Conservation (phyloP, 2,888 invertebrate species). For the Allolobophora icterica region DNA sequence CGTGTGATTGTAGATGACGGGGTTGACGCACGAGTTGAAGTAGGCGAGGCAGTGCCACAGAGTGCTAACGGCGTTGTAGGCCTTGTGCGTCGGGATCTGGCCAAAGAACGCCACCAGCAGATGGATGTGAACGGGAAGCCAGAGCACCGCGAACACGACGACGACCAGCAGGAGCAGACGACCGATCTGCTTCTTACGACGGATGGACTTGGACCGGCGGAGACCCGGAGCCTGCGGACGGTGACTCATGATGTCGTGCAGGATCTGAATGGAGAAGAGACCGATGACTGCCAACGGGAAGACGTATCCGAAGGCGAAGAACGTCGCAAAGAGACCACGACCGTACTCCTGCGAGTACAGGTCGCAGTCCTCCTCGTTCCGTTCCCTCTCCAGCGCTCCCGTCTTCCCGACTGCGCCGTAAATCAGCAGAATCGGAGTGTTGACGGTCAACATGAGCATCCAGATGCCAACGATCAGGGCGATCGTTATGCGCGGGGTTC, state of each 20-base stretch:
- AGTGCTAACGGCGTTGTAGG: constrained; percentile 45
- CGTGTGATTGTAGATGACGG: constrained; percentile 51
- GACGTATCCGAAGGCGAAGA: constrained; percentile 49
- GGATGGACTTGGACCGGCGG: constrained; percentile 30
- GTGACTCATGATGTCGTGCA: constrained; percentile 45
- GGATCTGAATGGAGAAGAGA: constrained; percentile 46
- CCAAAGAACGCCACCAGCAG: constrained; percentile 49
- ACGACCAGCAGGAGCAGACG: constrained; percentile 50
- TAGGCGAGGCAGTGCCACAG: constrained; percentile 50
- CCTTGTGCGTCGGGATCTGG: constrained; percentile 35
- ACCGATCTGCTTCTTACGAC: constrained; percentile 46
- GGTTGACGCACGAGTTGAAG: constrained; percentile 51
- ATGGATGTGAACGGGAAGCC: constrained; percentile 52
- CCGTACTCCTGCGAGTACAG: constrained; percentile 37
- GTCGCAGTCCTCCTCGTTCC: constrained; percentile 42
- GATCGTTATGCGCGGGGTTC: constrained; percentile 34
- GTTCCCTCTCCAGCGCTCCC: background rate
- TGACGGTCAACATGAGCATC: background rate
- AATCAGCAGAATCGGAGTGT: background rate
- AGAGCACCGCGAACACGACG: constrained; percentile 50
- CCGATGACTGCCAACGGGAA: constrained; percentile 48
- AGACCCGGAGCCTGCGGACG: constrained; percentile 30
- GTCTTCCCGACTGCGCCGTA: constrained; percentile 15
- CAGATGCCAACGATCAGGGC: constrained; percentile 22
- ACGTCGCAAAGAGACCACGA: constrained; percentile 43